These are phyloP conservation scores for Diachasma alloeum DNA, from an alignment of 1,140 invertebrate species.

Conservation along the genomic window DNA sequence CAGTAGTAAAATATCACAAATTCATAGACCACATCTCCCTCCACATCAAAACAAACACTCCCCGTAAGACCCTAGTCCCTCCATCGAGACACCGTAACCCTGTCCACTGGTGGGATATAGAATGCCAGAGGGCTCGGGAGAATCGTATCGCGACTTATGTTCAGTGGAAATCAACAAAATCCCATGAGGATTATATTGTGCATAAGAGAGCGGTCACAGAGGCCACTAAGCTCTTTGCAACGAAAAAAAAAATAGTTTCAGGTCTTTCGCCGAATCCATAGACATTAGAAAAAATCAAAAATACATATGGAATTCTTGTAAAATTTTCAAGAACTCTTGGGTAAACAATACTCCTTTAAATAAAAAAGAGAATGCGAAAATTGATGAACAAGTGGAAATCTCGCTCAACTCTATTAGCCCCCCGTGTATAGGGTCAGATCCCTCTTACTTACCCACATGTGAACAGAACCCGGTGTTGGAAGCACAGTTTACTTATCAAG, in stretches of 20 bases:
- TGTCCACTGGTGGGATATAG: not conserved
- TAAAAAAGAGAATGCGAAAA: no score
- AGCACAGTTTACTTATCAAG: not conserved
- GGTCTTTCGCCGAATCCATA: no score
- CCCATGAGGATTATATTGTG: no score
- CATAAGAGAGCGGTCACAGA: not conserved
- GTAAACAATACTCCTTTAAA: no score
- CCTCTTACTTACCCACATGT: not conserved
- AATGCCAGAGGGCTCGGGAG: not conserved
- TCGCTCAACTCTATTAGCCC: not conserved
- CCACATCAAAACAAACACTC: not conserved
- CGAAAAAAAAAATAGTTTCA: no score
- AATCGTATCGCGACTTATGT: not conserved
- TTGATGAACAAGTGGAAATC: no score
- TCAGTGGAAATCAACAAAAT: not conserved
- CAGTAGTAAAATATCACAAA: not conserved
- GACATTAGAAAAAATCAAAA: no score
- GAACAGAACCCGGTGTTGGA: not conserved
- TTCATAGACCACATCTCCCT: not conserved
- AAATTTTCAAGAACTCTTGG: no score
- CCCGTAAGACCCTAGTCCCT: not conserved
- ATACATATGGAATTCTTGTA: not conserved
- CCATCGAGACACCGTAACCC: not conserved
- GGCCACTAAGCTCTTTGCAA: not conserved
- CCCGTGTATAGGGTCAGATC: not conserved